These are phyloP conservation scores for Eudemis profundana DNA, from an alignment of 2,888 invertebrate genomes.

Conservation along the genomic window DNA sequence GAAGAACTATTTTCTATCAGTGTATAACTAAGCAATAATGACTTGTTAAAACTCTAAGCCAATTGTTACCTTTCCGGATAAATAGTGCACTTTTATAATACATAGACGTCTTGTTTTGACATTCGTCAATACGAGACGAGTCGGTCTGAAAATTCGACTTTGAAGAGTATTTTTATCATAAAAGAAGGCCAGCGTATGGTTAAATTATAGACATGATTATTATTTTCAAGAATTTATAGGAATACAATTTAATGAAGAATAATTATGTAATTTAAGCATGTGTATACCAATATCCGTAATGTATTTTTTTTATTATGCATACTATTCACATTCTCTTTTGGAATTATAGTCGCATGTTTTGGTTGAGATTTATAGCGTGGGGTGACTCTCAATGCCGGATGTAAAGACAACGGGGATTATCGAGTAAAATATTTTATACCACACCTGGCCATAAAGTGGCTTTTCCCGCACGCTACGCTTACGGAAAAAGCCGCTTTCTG, in stretches of 20 bases:
- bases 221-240: conserved; percentile 25
- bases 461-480: too few species aligned
- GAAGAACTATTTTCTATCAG: conserved; percentile 38
- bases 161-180: conserved; percentile 23
- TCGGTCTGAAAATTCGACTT: conserved; percentile 1
- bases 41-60: conserved; percentile 33
- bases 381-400: background rate
- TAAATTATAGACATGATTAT: conserved; percentile 13
- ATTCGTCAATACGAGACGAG: conserved; percentile 8
- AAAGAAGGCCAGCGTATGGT: conserved; percentile 15
- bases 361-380: conserved; percentile 1
- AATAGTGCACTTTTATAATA: conserved; percentile 13
- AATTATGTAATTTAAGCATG: conserved; percentile 36
- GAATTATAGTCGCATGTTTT: conserved; percentile 6
- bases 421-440: conserved; percentile 5
- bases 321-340: background rate
- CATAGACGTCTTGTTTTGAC: background rate
- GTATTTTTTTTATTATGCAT: background rate
- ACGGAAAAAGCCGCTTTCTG: too few species aligned
- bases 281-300: conserved; percentile 4
- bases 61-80: conserved; percentile 36
- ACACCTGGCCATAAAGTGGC: too few species aligned
- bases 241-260: conserved; percentile 26
- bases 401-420: background rate
- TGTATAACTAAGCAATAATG: conserved; percentile 38